These are phyloP conservation scores for Sapajus apella DNA, from an alignment of 2,113 vertebrate species.

Conservation along the genomic window DNA sequence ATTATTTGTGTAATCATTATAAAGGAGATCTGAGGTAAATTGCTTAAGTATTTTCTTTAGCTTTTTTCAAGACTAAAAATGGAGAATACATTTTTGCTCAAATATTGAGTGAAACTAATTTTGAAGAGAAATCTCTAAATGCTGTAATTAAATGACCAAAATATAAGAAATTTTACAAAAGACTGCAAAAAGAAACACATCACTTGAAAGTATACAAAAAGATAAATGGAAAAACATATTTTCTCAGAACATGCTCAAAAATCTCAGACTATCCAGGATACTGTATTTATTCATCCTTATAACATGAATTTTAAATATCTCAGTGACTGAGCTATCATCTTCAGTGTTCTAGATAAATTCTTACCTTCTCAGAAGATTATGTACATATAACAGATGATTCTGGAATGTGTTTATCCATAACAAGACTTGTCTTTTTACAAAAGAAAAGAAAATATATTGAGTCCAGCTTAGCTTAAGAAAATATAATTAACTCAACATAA, in stretches of 20 bases:
- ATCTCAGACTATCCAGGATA: neutral
- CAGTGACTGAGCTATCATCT: neutral
- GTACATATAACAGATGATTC: neutral
- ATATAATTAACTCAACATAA: neutral
- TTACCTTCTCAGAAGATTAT: neutral
- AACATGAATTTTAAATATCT: conserved; percentile 1
- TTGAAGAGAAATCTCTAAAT: neutral
- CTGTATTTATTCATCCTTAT: neutral
- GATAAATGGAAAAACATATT: fast-evolving
- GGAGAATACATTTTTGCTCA: neutral
- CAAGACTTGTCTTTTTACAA: neutral
- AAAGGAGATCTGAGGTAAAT: neutral
- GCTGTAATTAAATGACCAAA: conserved; percentile 30
- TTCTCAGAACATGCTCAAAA: neutral
- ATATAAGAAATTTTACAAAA: neutral
- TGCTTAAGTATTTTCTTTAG: neutral
- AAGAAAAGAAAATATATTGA: neutral
- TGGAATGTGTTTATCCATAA: fast-evolving
- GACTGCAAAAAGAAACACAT: neutral
- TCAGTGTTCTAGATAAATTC: fast-evolving
- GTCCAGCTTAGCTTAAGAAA: neutral
- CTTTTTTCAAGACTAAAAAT: neutral
- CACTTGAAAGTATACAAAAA: neutral
- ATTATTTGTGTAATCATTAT: neutral
- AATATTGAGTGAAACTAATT: conserved; percentile 6